Conservation (phyloP, 2,797 vertebrate genomes). For the Cossypha heuglini region DNA sequence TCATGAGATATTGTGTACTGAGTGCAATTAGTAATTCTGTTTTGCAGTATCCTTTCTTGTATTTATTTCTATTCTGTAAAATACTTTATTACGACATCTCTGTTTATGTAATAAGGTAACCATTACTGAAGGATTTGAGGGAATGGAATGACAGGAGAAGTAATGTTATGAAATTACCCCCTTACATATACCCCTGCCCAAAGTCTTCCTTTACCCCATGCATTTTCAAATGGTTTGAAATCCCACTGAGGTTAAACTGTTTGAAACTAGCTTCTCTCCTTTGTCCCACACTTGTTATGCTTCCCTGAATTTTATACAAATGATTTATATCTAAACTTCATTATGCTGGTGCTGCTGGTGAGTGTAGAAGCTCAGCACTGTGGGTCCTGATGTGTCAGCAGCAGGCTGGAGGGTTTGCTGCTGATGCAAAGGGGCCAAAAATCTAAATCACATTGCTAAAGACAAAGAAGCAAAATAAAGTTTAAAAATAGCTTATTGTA, state of each 20-base stretch:
- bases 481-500: not conserved
- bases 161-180: not conserved
- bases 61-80: not conserved
- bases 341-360: not conserved
- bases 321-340: not conserved
- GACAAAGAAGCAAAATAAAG: not conserved
- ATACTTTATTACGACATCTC: not conserved
- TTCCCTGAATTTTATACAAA: not conserved
- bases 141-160: not conserved
- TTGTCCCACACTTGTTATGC: not conserved
- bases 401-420: not conserved
- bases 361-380: not conserved
- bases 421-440: not conserved
- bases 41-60: not conserved
- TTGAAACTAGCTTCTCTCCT: not conserved
- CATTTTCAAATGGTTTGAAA: not conserved
- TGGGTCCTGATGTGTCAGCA: not conserved
- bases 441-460: not conserved
- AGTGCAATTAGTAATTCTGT: not conserved
- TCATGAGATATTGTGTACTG: not conserved
- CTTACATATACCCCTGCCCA: not conserved
- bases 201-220: not conserved
- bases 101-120: not conserved
- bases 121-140: not conserved
- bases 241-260: not conserved